Evolutionary conservation across 2,113 vertebrate genomes (phyloP), one percentile per base, ranked within the genome.

Genomic region (Irena cyanogastra): DNA sequence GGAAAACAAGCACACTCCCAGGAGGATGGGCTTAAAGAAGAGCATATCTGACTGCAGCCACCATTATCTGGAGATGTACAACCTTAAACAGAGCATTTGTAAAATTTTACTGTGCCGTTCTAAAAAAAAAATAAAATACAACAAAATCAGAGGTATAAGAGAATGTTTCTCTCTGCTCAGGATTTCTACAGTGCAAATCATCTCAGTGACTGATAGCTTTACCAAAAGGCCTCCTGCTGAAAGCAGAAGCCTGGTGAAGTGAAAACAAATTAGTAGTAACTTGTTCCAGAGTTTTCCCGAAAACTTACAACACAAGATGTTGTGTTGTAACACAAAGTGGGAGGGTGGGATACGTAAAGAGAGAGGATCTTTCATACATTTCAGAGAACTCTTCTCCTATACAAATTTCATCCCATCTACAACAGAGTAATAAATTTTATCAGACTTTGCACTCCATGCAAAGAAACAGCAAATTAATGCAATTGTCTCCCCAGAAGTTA

Each of bases 31-130:
- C 95, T 97, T 78, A 98, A 83, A 33, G 97, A 94, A 56, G 97
- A 95, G 83, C 99, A 99, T 81, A 98, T 97, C 92, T 99, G 99
- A 95, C 99, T 99, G 93, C 99, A 99, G 13, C 98, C 99, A 28
- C 99, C 99, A 45, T 98, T 98, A 93, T 99, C 99, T 93, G 97
- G 97, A 45, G 98, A 99, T 3, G 97, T 98, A 84, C 99, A 99
- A 52, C 99, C 99, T 99, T 96, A 77, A 97, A 95, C 30, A 96
- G 84, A 96, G 75, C 49, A 95, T 80, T 85, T 68, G 52, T 91
- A 94, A 87, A 84, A 72, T 56, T 72, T 83, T 89, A 84, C 35
- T 64, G 88, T 68, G 56, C 13, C 66, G n/a, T 88, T 94, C 60
- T 49, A 75, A 90, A 50, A 75, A 93, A 71, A 71, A 87, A 90